Evolutionary conservation across 2,888 invertebrate genomes (phyloP).

Genomic region (Alloplasta piceator): DNA sequence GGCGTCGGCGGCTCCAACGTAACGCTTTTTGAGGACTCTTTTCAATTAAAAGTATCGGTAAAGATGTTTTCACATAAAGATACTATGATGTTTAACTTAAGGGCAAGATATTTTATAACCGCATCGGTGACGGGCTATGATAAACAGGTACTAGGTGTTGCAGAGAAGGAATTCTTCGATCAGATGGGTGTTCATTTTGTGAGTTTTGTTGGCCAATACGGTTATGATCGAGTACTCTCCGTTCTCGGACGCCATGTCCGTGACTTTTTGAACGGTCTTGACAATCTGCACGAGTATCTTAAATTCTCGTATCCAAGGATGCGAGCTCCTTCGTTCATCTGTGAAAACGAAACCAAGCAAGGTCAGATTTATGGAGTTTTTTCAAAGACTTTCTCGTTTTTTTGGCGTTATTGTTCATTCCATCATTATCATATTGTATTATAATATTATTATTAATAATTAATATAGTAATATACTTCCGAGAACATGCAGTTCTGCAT

Average conservation of each 20-base stretch:
- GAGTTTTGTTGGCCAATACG: conserved; percentile 96
- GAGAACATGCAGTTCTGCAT: too few species aligned
- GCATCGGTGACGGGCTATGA: too few species aligned
- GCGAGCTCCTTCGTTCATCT: conserved; percentile 98
- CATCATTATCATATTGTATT: background rate
- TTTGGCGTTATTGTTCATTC: background rate
- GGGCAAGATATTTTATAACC: too few species aligned
- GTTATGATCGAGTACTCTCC: conserved; percentile 95
- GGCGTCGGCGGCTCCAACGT: too few species aligned
- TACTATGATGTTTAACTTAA: too few species aligned
- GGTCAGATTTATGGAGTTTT: conserved; percentile 69
- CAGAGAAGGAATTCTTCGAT: conserved; percentile 95
- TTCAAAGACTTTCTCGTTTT: conserved; percentile 12
- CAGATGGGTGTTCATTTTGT: conserved; percentile 98
- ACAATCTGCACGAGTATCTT: conserved; percentile 98
- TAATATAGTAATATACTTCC: too few species aligned
- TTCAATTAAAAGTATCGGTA: too few species aligned
- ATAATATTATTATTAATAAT: too few species aligned
- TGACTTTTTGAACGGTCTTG: conserved; percentile 97
- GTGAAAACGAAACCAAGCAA: conserved; percentile 96
- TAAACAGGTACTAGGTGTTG: conserved; percentile 91
- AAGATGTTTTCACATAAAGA: too few species aligned
- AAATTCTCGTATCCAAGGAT: conserved; percentile 97
- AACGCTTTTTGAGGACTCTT: too few species aligned
- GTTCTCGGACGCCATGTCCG: conserved; percentile 97